phyloP scores from a whole-genome alignment of 2,113 vertebrate species.

The Pedionomus torquatus region DNA sequence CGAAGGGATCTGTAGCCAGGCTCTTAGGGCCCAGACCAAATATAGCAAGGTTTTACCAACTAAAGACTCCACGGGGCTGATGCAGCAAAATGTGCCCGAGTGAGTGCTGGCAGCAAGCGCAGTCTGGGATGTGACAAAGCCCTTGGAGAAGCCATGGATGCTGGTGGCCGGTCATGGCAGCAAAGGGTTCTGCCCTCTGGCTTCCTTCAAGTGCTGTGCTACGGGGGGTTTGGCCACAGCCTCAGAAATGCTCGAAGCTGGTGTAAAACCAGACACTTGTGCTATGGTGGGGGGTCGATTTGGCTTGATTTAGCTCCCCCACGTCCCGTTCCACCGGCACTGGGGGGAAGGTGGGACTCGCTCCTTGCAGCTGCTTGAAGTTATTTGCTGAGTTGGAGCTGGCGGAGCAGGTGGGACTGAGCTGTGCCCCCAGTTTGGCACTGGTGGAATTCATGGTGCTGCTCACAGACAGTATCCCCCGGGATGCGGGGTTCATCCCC shows the following conservation, averaged over 20 bases:
- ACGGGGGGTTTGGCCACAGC: rapidly evolving
- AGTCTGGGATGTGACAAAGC: background rate
- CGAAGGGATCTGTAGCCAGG: background rate
- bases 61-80: background rate
- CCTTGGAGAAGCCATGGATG: background rate
- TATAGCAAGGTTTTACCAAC: background rate
- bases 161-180: rapidly evolving
- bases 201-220: background rate
- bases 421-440: rapidly evolving
- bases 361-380: background rate
- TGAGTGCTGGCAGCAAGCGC: background rate
- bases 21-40: background rate
- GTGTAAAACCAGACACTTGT: background rate
- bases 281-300: background rate
- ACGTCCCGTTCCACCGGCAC: background rate
- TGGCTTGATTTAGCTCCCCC: background rate
- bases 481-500: rapidly evolving
- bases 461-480: background rate
- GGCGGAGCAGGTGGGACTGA: background rate
- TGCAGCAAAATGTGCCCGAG: rapidly evolving
- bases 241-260: background rate
- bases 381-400: background rate
- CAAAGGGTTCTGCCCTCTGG: background rate
- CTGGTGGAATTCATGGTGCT: background rate
- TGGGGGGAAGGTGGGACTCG: background rate